A percentile compares a stretch with the other conserved stretches of the same genome.
Evolutionary conservation across 2,797 vertebrate genomes (phyloP).

Genomic region (Eulemur coronatus): DNA sequence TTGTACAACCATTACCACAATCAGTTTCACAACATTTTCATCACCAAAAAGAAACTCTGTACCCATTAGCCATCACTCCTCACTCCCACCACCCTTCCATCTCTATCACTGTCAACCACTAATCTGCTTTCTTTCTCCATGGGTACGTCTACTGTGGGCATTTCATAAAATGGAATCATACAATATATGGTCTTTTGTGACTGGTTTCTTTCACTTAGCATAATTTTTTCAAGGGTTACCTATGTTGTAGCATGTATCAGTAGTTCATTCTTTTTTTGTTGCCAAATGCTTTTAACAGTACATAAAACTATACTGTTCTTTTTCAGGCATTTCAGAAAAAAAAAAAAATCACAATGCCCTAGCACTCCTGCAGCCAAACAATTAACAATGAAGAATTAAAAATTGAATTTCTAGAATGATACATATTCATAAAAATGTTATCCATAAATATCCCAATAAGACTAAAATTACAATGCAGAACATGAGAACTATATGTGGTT

Average conservation of each 20-base stretch:
- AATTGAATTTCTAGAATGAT: background rate
- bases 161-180: background rate
- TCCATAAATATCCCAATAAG: slow-evolving; percentile 16
- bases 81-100: rapidly evolving
- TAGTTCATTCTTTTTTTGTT: background rate
- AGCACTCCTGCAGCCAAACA: slow-evolving; percentile 25
- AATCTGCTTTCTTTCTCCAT: background rate
- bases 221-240: slow-evolving; percentile 12
- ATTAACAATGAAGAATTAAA: background rate
- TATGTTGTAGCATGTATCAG: background rate
- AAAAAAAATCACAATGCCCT: background rate
- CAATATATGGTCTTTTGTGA: background rate
- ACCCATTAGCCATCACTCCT: background rate
- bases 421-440: slow-evolving; percentile 46
- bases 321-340: background rate
- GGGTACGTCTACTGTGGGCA: background rate
- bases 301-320: background rate
- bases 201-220: background rate
- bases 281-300: slow-evolving; percentile 1
- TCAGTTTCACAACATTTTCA: slow-evolving; percentile 22
- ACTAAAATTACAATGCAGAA: slow-evolving; percentile 33
- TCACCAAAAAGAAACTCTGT: background rate
- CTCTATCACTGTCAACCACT: background rate
- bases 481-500: background rate
- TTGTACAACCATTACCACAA: background rate